phyloP scores from a whole-genome alignment of 2,797 vertebrate species.

The Tragopan temminckii region DNA sequence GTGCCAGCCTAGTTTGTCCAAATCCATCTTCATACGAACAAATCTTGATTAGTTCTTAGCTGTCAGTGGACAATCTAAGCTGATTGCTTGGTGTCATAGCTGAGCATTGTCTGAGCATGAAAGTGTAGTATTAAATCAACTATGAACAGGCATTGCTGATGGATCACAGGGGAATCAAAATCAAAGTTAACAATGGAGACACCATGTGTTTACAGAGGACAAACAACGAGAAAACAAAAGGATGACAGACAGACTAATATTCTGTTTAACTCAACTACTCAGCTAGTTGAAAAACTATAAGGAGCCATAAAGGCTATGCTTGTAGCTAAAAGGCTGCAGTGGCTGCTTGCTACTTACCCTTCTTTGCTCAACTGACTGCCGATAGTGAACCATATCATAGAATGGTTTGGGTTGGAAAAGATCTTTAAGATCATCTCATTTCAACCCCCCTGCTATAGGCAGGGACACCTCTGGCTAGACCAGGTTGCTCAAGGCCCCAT shows the following conservation, averaged over 20 bases:
- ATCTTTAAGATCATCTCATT: no score
- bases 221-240: neutral
- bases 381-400: neutral
- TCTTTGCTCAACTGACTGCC: neutral
- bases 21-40: slow-evolving; percentile 8
- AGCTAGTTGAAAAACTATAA: slow-evolving; percentile 14
- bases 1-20: neutral
- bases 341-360: neutral
- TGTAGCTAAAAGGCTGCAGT: neutral
- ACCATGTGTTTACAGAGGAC: slow-evolving; percentile 28
- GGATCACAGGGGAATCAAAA: slow-evolving; percentile 11
- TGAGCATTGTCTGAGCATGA: neutral
- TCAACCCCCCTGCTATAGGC: no score
- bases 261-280: slow-evolving; percentile 19
- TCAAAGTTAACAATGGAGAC: slow-evolving; percentile 6
- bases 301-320: neutral
- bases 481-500: no score
- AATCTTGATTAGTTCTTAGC: neutral
- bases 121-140: neutral
- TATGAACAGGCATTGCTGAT: neutral
- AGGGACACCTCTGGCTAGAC: no score
- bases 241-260: neutral
- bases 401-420: no score
- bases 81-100: neutral
- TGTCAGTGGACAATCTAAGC: neutral